phyloP scores from a whole-genome alignment of 2,797 vertebrate species.

The Trachurus trachurus region DNA sequence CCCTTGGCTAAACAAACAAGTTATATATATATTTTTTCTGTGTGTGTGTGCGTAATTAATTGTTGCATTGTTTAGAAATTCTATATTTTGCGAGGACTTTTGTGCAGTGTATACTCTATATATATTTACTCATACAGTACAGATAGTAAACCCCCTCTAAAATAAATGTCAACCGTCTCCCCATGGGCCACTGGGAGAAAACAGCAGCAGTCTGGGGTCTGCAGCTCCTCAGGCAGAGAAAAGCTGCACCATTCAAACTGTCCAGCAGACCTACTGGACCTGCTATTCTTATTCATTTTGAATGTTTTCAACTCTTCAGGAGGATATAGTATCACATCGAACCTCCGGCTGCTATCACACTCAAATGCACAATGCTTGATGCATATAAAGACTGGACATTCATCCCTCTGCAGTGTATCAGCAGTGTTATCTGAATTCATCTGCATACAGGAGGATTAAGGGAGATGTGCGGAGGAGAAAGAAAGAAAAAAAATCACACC shows the following conservation, averaged over 20 bases:
- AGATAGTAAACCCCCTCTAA: neutral
- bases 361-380: neutral
- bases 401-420: constrained; percentile 23
- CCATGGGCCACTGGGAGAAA: constrained; percentile 1
- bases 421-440: constrained; percentile 26
- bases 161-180: constrained; percentile 16
- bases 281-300: neutral
- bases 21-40: no score
- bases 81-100: constrained; percentile 11
- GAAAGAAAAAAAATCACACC: neutral
- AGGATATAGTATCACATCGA: neutral
- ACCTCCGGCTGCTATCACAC: neutral
- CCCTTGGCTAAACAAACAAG: constrained; percentile 34
- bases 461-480: neutral
- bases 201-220: neutral
- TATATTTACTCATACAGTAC: neutral
- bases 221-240: neutral
- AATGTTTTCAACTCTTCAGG: neutral
- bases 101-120: constrained; percentile 1
- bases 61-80: constrained; percentile 44
- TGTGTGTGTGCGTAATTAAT: constrained; percentile 36
- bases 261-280: neutral
- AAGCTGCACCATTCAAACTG: neutral
- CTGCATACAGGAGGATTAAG: constrained; percentile 15
- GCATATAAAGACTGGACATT: constrained; percentile 2